These are phyloP conservation scores for Epinephelus coioides DNA, from an alignment of 2,797 vertebrate species.

Conservation along the genomic window DNA sequence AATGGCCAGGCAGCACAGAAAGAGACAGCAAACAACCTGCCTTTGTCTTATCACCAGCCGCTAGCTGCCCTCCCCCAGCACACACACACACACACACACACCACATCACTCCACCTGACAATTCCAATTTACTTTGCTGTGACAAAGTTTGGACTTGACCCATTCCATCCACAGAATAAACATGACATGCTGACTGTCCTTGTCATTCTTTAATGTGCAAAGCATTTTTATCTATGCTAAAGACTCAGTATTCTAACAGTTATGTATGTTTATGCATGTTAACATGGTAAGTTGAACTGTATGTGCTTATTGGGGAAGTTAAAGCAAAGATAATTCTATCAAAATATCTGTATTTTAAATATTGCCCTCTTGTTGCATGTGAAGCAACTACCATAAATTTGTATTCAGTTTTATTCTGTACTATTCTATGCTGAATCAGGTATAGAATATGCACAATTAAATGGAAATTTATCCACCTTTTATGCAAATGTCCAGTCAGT, in stretches of 20 bases:
- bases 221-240: background rate
- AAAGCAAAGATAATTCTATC: background rate
- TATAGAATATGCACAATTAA: too few species aligned
- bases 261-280: background rate
- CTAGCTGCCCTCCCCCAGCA: conserved; percentile 36
- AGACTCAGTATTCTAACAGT: background rate
- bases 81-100: conserved; percentile 26
- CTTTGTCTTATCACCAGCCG: conserved; percentile 81
- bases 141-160: conserved; percentile 38
- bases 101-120: conserved; percentile 39
- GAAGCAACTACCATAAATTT: too few species aligned
- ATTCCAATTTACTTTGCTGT: conserved; percentile 46
- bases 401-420: too few species aligned
- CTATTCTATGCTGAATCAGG: too few species aligned
- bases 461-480: too few species aligned
- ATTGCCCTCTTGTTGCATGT: too few species aligned
- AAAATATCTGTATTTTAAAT: background rate
- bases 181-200: background rate
- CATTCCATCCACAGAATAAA: conserved; percentile 16
- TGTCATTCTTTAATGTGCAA: conserved; percentile 12
- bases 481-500: too few species aligned
- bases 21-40: conserved; percentile 79
- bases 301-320: background rate
- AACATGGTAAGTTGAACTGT: background rate
- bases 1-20: conserved; percentile 72